Percentiles rank a stretch among this genome's conserved stretches.
Conservation (phyloP, 92 coral and sea anemone genomes). For the Phenganax marumi region DNA sequence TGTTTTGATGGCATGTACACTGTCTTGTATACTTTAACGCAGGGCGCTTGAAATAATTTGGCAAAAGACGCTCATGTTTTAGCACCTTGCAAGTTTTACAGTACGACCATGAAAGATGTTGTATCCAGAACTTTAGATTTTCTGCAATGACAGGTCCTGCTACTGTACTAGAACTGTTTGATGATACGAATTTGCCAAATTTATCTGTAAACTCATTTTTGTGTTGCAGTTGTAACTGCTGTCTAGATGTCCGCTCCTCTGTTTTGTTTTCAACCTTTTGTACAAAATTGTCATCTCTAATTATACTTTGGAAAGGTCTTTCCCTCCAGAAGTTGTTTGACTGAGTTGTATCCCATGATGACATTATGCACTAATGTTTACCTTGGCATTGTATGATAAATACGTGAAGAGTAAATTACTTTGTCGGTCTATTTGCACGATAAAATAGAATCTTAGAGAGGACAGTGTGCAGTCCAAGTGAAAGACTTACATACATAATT, state of each 20-base stretch:
- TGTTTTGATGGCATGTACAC: neutral
- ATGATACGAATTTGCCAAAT: neutral
- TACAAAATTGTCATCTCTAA: neutral
- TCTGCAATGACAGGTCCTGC: neutral
- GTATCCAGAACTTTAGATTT: neutral
- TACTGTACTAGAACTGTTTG: neutral
- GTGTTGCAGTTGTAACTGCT: neutral
- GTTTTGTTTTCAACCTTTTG: neutral
- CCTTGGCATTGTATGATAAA: no score
- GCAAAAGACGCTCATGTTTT: neutral
- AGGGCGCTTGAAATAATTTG: neutral
- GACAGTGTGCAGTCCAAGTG: no score
- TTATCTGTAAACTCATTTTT: neutral
- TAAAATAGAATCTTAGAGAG: no score
- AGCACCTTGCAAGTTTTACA: neutral
- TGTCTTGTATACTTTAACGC: neutral
- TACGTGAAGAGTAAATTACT: no score
- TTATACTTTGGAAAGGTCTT: neutral
- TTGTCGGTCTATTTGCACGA: no score
- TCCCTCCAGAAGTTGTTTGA: neutral
- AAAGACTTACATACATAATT: no score
- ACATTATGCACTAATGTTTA: no score
- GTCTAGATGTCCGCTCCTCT: neutral
- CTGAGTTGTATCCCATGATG: neutral
- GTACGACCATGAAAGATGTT: conserved; percentile 10